Conservation (phyloP, 2,888 invertebrate genomes). For the Drosophila mercatorum region DNA sequence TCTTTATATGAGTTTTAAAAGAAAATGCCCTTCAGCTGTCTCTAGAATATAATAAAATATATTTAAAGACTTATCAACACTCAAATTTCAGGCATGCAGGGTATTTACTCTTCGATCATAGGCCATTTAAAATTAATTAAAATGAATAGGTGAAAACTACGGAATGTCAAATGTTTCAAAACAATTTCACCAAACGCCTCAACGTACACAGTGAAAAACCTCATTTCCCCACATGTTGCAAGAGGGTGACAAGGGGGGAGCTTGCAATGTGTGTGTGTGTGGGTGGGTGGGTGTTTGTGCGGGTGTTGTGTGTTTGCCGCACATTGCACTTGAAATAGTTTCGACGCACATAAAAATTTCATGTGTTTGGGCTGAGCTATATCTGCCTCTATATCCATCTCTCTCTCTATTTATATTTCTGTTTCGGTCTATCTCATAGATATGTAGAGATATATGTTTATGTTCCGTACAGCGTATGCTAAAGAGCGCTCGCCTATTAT, state of each 20-base stretch:
- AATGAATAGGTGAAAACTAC: constrained; percentile 41
- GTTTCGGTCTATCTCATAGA: constrained; percentile 26
- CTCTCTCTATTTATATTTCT: constrained; percentile 35
- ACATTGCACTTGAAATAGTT: constrained; percentile 73
- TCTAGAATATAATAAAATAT: background rate
- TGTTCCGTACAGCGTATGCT: constrained; percentile 17
- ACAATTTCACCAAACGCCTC: constrained; percentile 45
- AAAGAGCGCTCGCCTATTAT: constrained; percentile 40
- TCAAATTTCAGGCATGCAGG: background rate
- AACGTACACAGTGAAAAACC: constrained; percentile 6
- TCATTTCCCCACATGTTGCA: constrained; percentile 34
- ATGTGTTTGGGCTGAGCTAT: constrained; percentile 20
- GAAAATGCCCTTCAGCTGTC: background rate
- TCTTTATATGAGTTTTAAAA: background rate
- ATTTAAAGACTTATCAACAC: background rate
- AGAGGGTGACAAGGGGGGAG: background rate
- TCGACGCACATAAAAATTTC: constrained; percentile 20
- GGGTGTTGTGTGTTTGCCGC: constrained; percentile 33
- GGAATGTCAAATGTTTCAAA: constrained; percentile 57
- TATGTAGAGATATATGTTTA: background rate
- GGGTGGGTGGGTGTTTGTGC: background rate
- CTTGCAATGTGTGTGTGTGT: constrained; percentile 8
- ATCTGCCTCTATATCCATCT: constrained; percentile 36
- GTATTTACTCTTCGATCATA: constrained; percentile 12
- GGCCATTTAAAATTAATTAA: constrained; percentile 25